Conservation (phyloP, 2,797 vertebrate genomes). For the Chromis chromis region DNA sequence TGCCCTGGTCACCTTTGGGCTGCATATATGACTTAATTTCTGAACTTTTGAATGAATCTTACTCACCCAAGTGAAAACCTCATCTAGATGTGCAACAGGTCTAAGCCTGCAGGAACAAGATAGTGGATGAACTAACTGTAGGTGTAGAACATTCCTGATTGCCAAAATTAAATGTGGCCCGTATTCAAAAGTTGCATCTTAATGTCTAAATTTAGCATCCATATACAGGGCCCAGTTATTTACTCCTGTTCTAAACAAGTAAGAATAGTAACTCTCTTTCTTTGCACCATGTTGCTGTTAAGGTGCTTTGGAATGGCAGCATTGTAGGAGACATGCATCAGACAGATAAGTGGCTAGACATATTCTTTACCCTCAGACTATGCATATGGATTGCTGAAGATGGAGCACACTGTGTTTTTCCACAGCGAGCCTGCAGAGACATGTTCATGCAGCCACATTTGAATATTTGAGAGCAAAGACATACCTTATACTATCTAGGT, state of each 20-base stretch:
- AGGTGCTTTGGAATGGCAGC: neutral
- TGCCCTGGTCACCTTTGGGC: neutral
- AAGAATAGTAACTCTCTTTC: neutral
- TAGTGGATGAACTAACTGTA: conserved; percentile 12
- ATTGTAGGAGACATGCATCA: neutral
- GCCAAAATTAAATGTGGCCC: neutral
- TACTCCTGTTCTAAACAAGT: neutral
- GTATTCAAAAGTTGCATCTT: neutral
- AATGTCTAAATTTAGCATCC: neutral
- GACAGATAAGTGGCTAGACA: neutral
- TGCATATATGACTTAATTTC: too few species aligned
- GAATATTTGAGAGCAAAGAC: conserved; percentile 23
- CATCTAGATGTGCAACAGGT: conserved; percentile 21
- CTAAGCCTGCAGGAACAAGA: conserved; percentile 20
- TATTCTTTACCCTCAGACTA: neutral
- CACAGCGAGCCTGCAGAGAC: conserved; percentile 47
- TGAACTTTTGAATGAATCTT: neutral
- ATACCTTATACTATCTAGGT: neutral
- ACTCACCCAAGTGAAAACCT: neutral
- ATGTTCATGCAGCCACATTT: conserved; percentile 30
- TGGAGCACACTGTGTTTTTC: conserved; percentile 44
- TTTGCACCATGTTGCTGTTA: neutral
- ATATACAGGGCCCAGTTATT: neutral
- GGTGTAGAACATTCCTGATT: conserved; percentile 10
- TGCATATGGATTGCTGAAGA: conserved; percentile 25